phyloP scores from a whole-genome alignment of 1,140 invertebrate genomes.

The Drosophila pseudoananassae region DNA sequence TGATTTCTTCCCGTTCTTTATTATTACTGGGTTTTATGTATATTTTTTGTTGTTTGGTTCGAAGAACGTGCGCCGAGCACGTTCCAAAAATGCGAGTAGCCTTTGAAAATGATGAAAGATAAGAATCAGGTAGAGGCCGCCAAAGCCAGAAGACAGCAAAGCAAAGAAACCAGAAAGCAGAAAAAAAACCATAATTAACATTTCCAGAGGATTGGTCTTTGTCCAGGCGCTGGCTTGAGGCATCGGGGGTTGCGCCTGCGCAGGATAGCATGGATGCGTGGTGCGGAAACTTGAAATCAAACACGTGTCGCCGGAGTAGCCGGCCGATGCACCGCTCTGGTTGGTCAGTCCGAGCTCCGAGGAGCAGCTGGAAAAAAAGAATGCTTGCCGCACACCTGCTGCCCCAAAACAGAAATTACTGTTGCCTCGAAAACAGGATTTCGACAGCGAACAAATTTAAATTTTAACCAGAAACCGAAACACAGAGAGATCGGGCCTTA shows the following conservation, averaged over 20 bases:
- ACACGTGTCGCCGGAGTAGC: slow-evolving; percentile 64
- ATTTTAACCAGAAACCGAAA: slow-evolving; percentile 58
- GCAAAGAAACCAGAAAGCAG: slow-evolving; percentile 38
- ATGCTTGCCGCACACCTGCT: slow-evolving; percentile 62
- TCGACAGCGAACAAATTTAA: slow-evolving; percentile 60
- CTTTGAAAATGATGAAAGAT: slow-evolving; percentile 68
- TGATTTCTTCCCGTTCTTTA: slow-evolving; percentile 28
- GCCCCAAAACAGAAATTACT: slow-evolving; percentile 71
- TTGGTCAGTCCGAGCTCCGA: slow-evolving; percentile 50
- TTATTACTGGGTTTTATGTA: slow-evolving; percentile 7
- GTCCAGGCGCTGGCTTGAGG: slow-evolving; percentile 10
- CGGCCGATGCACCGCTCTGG: slow-evolving; percentile 56
- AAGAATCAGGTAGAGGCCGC: slow-evolving; percentile 76
- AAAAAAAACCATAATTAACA: slow-evolving; percentile 66
- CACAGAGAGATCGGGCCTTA: slow-evolving; percentile 1
- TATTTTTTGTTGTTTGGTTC: slow-evolving; percentile 14
- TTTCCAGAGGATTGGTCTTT: slow-evolving; percentile 56
- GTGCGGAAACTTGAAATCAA: slow-evolving; percentile 78
- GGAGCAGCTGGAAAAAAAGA: slow-evolving; percentile 57
- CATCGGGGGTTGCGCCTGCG: slow-evolving; percentile 54
- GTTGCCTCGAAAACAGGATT: slow-evolving; percentile 71
- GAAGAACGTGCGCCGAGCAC: slow-evolving; percentile 72
- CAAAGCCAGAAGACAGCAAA: slow-evolving; percentile 28
- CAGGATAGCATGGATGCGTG: slow-evolving; percentile 57
- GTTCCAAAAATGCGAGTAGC: slow-evolving; percentile 70